Evolutionary conservation across 2,888 invertebrate species (phyloP), one percentile per base, ranked within the genome.

Genomic region (Ormyrus labotus): DNA sequence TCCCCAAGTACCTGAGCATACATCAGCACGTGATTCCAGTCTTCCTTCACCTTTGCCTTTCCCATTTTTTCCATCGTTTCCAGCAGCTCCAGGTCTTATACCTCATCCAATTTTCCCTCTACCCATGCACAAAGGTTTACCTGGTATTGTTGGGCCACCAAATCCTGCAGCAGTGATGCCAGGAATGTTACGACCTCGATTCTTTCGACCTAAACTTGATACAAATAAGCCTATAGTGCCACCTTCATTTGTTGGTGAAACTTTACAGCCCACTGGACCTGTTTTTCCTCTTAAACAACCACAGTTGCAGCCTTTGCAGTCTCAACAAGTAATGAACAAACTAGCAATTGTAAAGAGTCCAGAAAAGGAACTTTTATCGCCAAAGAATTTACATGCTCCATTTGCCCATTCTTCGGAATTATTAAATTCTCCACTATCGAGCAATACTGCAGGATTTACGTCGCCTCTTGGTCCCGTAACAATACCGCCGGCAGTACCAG

Each of bases 81-180:
- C 89, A 48, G 82, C 88, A 51, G 93, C 93, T 0, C 94, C 94
- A 11, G 94, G 94, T 53, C 91, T 95, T 65, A 94, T 95, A 86
- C 94, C 94, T 5, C 92, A 92, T 8, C 92, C 93, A 57, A 90
- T 93, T 51, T 81, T 81, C 51, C 67, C 81, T 11, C 48, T 74
- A 6, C 60, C 80, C 4, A 47, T 81, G 47, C 68, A 73, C 34
- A 80, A 80, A 13, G 74, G 71, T 55, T 13, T 81, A 1, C 72
- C 72, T 0, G 72, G 75, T 7, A 80, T 82, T 61, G 61, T 67
- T n/a, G 80, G 79, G 7, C 71, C 75, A 47, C 78, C 82, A 2
- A 82, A 78, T 75, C 64, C 78, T 1, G 78, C 60, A 6, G 68
- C 71, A n/a, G 73, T 73, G 55, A 68, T 75, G 64, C 78, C 73